Evolutionary conservation across 2,113 vertebrate genomes (phyloP).

Genomic region (Cyanocitta stelleri): DNA sequence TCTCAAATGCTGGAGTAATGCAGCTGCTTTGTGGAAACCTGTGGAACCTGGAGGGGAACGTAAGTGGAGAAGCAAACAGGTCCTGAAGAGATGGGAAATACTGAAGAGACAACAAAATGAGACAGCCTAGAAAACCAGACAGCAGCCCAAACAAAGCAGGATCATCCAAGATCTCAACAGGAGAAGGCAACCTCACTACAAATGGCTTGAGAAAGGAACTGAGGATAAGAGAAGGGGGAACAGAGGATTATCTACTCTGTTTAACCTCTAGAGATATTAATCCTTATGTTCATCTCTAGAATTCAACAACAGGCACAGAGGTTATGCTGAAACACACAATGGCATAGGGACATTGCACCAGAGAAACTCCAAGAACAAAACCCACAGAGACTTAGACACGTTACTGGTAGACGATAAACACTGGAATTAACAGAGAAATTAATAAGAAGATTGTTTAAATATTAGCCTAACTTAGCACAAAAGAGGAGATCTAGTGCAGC

Average conservation of each 20-base stretch:
- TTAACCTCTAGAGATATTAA: neutral
- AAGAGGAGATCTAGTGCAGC: neutral
- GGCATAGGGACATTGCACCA: neutral
- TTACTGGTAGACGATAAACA: neutral
- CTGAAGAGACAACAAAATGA: neutral
- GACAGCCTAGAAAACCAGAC: neutral
- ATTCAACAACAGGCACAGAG: neutral
- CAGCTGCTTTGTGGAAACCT: neutral
- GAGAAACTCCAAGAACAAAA: neutral
- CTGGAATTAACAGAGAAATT: slow-evolving; percentile 16
- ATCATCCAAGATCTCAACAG: neutral
- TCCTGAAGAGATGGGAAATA: neutral
- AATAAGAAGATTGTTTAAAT: slow-evolving; percentile 29
- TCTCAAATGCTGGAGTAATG: neutral
- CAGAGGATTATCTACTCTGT: neutral
- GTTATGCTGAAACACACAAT: neutral
- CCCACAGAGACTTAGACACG: neutral
- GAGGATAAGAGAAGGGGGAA: neutral
- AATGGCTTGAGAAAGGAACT: neutral
- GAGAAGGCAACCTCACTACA: neutral
- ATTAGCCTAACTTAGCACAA: slow-evolving; percentile 28
- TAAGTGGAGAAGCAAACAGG: neutral
- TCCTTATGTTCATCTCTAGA: neutral
- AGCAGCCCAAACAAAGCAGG: neutral
- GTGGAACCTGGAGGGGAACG: neutral